Percentiles rank a stretch among this genome's conserved stretches.
phyloP scores from a whole-genome alignment of 2,797 vertebrate genomes.

The Phoebastria nigripes region DNA sequence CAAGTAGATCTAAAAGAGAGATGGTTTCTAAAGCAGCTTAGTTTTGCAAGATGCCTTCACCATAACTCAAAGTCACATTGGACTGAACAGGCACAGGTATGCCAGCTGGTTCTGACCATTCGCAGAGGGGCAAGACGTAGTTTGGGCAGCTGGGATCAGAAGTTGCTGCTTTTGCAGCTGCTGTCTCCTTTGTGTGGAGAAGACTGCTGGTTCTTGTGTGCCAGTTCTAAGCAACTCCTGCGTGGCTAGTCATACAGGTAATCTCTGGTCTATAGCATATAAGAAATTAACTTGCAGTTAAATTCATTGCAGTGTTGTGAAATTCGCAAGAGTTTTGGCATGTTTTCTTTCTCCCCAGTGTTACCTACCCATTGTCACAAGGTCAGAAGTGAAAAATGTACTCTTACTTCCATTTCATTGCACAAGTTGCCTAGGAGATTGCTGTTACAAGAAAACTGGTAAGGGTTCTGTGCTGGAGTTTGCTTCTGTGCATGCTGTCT shows the following conservation, averaged over 20 bases:
- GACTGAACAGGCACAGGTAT: neutral
- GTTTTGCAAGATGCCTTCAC: neutral
- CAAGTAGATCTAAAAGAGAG: neutral
- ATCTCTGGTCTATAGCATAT: neutral
- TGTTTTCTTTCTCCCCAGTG: neutral
- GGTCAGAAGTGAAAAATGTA: neutral
- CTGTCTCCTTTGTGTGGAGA: neutral
- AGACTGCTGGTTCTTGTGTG: neutral
- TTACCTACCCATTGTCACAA: neutral
- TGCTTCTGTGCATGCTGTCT: neutral
- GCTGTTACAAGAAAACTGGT: neutral
- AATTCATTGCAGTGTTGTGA: neutral
- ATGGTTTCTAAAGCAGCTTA: neutral
- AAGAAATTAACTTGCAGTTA: neutral
- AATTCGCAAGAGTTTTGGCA: neutral
- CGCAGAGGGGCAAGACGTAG: neutral
- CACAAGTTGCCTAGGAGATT: slow-evolving; percentile 8
- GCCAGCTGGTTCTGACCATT: neutral
- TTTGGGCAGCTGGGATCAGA: neutral
- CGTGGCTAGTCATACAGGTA: neutral
- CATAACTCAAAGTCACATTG: neutral
- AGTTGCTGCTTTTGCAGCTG: neutral
- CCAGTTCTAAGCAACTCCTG: neutral
- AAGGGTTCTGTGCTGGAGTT: neutral
- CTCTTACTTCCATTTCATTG: neutral